Base-by-base conservation (phyloP, 2,113 vertebrate species). In the Phylloscopus whistleri region DNA sequence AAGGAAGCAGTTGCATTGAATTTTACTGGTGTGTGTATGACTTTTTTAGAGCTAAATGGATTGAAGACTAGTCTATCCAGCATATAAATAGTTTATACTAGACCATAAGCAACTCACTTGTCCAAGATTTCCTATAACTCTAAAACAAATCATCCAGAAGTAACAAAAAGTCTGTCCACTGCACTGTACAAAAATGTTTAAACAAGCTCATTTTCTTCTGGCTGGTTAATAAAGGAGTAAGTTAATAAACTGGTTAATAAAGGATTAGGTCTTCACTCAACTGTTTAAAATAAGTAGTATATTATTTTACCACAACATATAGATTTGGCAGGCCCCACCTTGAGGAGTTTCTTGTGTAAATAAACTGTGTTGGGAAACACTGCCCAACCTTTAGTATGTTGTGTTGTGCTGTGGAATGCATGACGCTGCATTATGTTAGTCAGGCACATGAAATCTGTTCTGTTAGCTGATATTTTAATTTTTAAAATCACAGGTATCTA, bases 401-500 rank as follows among this genome's bases (percentile, higher is more conserved):
- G 13, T 7, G 1, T 44, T 85, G 15, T 75, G 18, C 10, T 67
- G 11, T n/a, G 27, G 35, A 48, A 41, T 26, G 15, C 7, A 9
- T 41, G 30, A 6, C 21, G 22, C 41, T 84, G 33, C 7, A 13
- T 52, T 70, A 59, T 21, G 52, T 69, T 44, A n/a, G n/a, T 91
- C 66, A 87, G 43, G 18, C 35, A 55, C 28, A 28, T 59, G 73
- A 87, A 75, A 75, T 72, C 10, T 89, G 6, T 84, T 85, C 56
- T 74, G 1, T 77, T 94, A 68, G 19, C 56, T 94, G 84, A 78
- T 51, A 41, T 52, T 94, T 87, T 87, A 85, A 92, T 94, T 91
- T 76, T 97, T 96, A 68, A 96, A 95, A 95, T 75, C 73, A 10
- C 96, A 99, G 99, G 95, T 99, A 99, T 95, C 98, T 99, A 95